Evolutionary conservation across 2,888 invertebrate species (phyloP).

Genomic region (Caenorhabditis imperialis): DNA sequence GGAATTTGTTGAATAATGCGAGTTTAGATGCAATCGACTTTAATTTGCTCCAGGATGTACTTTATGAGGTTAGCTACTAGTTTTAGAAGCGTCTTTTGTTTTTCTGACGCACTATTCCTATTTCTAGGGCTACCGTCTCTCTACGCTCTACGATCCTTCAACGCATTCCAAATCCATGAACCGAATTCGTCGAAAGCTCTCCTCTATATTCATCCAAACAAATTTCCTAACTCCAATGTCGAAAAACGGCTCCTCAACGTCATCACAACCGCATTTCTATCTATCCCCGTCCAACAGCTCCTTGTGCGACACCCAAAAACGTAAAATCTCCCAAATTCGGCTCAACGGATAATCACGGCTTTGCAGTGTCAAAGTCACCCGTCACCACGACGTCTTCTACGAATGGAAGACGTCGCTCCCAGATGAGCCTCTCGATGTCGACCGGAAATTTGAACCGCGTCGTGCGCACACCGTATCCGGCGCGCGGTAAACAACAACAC

Average conservation of each 20-base stretch:
- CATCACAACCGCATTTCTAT: slow-evolving; percentile 55
- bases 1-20: slow-evolving; percentile 43
- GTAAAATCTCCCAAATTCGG: slow-evolving; percentile 4
- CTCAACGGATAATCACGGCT: slow-evolving; percentile 1
- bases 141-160: slow-evolving; percentile 63
- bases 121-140: slow-evolving; percentile 62
- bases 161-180: slow-evolving; percentile 62
- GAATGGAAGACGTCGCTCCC: slow-evolving; percentile 2
- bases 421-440: slow-evolving; percentile 32
- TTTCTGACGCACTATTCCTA: neutral
- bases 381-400: neutral
- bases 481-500: slow-evolving; percentile 15
- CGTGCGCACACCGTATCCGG: slow-evolving; percentile 37
- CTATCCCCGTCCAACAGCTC: slow-evolving; percentile 55
- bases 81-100: neutral
- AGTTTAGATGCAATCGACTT: slow-evolving; percentile 54
- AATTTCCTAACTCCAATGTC: slow-evolving; percentile 15
- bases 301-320: slow-evolving; percentile 29
- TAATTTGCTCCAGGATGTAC: slow-evolving; percentile 66
- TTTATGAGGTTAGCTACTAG: slow-evolving; percentile 55
- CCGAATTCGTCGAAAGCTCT: slow-evolving; percentile 47
- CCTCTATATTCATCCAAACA: slow-evolving; percentile 25
- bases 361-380: slow-evolving; percentile 33
- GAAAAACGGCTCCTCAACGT: slow-evolving; percentile 26
- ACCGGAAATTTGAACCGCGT: slow-evolving; percentile 42